Percentiles rank a stretch among this genome's conserved stretches.
Conservation (phyloP, 2,113 vertebrate genomes). For the Sarotherodon lohbergeri region DNA sequence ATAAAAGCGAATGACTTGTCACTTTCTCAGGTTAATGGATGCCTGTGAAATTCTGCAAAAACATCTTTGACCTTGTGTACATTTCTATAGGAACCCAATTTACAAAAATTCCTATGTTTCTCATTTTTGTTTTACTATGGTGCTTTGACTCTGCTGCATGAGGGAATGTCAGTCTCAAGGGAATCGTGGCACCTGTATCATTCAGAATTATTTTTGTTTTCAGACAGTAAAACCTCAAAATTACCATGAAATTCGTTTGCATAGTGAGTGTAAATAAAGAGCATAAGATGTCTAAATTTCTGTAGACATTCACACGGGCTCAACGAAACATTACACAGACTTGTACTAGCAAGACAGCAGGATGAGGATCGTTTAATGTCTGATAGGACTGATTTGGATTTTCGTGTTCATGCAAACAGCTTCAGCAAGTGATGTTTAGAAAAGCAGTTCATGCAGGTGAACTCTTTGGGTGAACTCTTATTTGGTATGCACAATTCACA, state of each 20-base stretch:
- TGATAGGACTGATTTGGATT: neutral
- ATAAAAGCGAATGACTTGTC: neutral
- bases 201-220: neutral
- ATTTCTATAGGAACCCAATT: neutral
- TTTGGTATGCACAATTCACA: neutral
- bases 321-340: neutral
- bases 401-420: neutral
- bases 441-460: neutral
- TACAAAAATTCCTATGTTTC: neutral
- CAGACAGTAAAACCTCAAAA: neutral
- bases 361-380: neutral
- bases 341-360: neutral
- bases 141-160: neutral
- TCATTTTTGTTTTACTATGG: neutral
- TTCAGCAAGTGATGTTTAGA: neutral
- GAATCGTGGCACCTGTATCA: neutral
- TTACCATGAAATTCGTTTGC: neutral
- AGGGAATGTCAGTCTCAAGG: neutral
- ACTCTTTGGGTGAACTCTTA: neutral
- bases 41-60: neutral
- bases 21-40: neutral
- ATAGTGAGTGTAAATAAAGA: neutral
- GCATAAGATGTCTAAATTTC: neutral
- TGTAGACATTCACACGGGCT: neutral
- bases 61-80: neutral